Evolutionary conservation across 2,113 vertebrate genomes (phyloP), one percentile per base, ranked within the genome.

Genomic region (Willisornis vidua): DNA sequence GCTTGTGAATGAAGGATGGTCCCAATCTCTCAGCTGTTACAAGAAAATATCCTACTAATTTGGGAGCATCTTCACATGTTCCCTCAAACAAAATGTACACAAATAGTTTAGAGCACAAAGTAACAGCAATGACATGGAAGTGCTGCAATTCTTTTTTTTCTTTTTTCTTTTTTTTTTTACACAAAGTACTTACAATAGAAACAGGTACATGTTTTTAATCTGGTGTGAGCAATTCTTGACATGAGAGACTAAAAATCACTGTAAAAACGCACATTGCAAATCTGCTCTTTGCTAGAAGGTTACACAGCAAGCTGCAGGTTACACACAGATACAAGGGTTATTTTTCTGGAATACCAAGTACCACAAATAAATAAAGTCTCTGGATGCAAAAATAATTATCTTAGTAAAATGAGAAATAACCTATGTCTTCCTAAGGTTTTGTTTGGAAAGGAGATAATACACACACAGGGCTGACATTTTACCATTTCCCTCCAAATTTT

Each of bases 321-420:
- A 86, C 19, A 62, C 7, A 22, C 54, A 84, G 61, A 86, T 39
- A 59, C 3, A 12, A 17, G 58, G 33, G 31, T 73, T 76, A 33
- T 51, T 91, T 72, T 87, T 74, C 61, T 70, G 75, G 61, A 39
- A 29, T 86, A 88, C 19, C 49, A 45, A 58, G 43, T 94, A 63
- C 16, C 46, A 90, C 84, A 85, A 96, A 95, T 89, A 94, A 93
- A 97, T 97, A 93, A 89, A 90, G 71, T 75, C 68, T 97, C 84
- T 80, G 46, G 67, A 86, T 94, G 96, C 57, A 94, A 96, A 97
- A 97, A 96, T 94, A 97, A 89, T 90, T 11, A 90, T 88, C 90
- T 71, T 87, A 74, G 78, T 95, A 78, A 74, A 94, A 87, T 41
- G 70, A 89, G 79, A 93, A 90, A 90, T 68, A 67, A 89, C 28